These are phyloP conservation scores for Nannobrachium achirus DNA, from an alignment of 2,113 vertebrate species.

Conservation along the genomic window DNA sequence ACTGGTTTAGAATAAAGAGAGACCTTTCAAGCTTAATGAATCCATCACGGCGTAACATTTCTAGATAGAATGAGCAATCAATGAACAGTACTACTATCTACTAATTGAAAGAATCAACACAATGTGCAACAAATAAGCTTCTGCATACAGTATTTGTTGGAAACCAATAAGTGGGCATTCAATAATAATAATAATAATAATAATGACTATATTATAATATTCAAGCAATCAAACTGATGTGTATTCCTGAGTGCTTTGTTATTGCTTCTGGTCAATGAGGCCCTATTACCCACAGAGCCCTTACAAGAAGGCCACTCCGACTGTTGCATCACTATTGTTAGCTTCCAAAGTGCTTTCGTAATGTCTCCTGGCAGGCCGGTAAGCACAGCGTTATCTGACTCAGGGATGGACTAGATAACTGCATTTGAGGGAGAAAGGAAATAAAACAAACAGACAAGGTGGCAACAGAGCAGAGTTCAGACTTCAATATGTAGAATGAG, in stretches of 20 bases:
- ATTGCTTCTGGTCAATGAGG: conserved; percentile 6
- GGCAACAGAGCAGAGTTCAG: background rate
- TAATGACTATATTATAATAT: too few relatives aligned
- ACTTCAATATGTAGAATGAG: background rate
- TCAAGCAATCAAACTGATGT: too few relatives aligned
- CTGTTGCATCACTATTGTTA: background rate
- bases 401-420: background rate
- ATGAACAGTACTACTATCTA: too few relatives aligned
- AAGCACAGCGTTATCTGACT: background rate
- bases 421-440: background rate
- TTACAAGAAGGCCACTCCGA: background rate
- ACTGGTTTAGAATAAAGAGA: conserved; percentile 13
- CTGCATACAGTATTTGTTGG: too few relatives aligned
- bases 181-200: background rate
- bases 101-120: too few relatives aligned
- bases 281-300: conserved; percentile 10
- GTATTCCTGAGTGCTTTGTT: conserved; percentile 6
- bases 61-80: too few relatives aligned
- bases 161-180: too few relatives aligned
- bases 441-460: background rate
- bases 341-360: conserved; percentile 1
- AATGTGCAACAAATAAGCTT: too few relatives aligned
- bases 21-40: conserved; percentile 14
- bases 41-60: conserved; percentile 17
- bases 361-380: background rate